Evolutionary conservation across 2,113 vertebrate genomes (phyloP).

Genomic region (Azemiops feae): DNA sequence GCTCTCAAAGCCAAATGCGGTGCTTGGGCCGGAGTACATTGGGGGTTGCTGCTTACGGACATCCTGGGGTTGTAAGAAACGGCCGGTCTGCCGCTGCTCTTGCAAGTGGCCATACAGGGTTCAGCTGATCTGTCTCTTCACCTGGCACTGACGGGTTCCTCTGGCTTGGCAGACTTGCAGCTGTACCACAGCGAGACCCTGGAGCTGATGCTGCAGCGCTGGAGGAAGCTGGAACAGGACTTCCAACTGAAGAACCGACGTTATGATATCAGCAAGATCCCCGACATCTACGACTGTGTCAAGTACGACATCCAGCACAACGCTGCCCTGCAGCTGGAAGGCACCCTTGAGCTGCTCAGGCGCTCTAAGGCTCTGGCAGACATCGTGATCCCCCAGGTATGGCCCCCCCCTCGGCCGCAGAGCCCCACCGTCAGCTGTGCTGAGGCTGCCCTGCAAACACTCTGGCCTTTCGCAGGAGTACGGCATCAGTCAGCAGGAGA

Average conservation of each 20-base stretch:
- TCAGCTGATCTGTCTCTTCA: background rate
- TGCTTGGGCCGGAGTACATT: background rate
- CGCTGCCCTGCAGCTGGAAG: constrained; percentile 82
- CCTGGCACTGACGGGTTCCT: background rate
- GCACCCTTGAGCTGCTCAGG: constrained; percentile 88
- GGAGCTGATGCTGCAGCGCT: constrained; percentile 96
- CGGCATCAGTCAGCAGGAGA: constrained; percentile 91
- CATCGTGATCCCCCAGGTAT: constrained; percentile 94
- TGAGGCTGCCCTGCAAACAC: background rate
- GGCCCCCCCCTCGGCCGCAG: background rate
- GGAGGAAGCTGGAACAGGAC: constrained; percentile 93
- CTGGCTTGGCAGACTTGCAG: constrained; percentile 79
- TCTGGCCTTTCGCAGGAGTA: constrained; percentile 81
- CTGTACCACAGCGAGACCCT: constrained; percentile 95
- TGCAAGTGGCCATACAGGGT: background rate
- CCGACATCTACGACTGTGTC: constrained; percentile 96
- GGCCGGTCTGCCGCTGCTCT: too few relatives aligned
- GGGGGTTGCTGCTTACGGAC: background rate
- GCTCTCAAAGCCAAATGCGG: background rate
- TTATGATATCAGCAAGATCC: constrained; percentile 98
- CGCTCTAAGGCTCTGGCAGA: constrained; percentile 91
- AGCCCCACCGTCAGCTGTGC: background rate
- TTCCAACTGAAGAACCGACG: constrained; percentile 94
- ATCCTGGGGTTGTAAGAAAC: background rate
- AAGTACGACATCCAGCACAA: constrained; percentile 98